Evolutionary conservation across 2,113 vertebrate genomes (phyloP), one percentile per base, ranked within the genome.

Genomic region (Tachuris rubrigastra): DNA sequence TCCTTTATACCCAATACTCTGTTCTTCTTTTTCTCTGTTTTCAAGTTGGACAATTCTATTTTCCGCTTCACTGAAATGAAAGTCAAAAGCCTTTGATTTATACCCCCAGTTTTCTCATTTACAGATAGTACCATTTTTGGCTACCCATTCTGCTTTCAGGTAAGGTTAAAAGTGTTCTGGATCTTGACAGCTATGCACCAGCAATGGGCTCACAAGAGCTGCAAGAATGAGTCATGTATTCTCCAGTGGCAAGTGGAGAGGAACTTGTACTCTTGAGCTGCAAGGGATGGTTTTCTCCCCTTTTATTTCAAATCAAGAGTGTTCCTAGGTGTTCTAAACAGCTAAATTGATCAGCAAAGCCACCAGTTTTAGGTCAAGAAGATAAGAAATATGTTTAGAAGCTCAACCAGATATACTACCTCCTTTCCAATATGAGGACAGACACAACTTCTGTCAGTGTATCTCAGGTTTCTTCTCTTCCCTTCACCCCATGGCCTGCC

Each of bases 11-110:
- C 39, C 18, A 87, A 30, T 67, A 71, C 28, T 49, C 72, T 96
- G 75, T 85, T 92, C 71, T 87, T 85, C 60, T 62, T 94, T 85
- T 79, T 71, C 55, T 77, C 87, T 92, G 52, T 95, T 97, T 95
- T 94, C 76, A 94, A 84, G 73, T 41, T 75, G 90, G 88, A 95
- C 85, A 84, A 88, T 88, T 96, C 90, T 94, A 90, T 94, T 94
- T 96, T 93, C 79, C 0, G 8, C 72, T 86, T 86, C 79, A 81
- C 56, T 28, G 74, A 86, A 90, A 95, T 89, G 50, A 90, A 81
- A 94, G 68, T 94, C 87, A 92, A 88, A 96, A 90, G 72, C 53
- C 72, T 96, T 95, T 94, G 92, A 96, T 96, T 93, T 91, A 89
- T 84, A 86, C 33, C 66, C 65, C 59, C 52, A 52, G 87, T 94